Percentiles rank a stretch among this genome's conserved stretches.
phyloP scores from a whole-genome alignment of 2,797 vertebrate species.

The Bradypus variegatus region DNA sequence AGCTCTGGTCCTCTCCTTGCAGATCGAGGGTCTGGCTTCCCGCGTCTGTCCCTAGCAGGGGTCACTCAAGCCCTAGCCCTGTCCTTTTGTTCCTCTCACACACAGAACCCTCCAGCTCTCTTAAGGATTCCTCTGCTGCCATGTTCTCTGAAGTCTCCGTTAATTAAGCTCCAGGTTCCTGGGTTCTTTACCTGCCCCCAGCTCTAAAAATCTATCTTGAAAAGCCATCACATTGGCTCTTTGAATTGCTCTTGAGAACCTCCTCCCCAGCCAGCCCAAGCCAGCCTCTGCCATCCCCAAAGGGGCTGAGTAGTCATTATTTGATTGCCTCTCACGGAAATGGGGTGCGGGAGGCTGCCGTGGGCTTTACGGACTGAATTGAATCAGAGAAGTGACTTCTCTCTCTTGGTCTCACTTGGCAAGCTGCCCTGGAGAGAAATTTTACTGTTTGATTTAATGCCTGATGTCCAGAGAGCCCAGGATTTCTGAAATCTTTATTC shows the following conservation, averaged over 20 bases:
- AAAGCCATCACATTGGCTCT: not conserved
- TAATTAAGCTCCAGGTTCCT: not conserved
- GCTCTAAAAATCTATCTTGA: not conserved
- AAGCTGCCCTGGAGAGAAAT: constrained; percentile 45
- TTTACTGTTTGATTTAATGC: constrained; percentile 42
- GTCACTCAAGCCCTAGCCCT: not conserved
- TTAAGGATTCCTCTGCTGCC: not conserved
- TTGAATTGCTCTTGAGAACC: not conserved
- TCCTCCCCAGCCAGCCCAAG: not conserved
- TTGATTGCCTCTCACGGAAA: not conserved
- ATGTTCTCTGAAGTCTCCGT: not conserved
- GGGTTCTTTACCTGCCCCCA: not conserved
- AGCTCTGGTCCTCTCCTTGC: not conserved
- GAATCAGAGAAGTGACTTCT: constrained; percentile 35
- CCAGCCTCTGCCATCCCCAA: rapidly evolving
- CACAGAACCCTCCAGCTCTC: not conserved
- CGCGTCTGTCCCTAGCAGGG: rapidly evolving
- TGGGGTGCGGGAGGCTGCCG: not conserved
- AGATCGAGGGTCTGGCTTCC: constrained; percentile 13
- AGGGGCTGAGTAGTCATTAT: not conserved
- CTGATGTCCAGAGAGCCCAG: not conserved
- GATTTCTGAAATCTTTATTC: constrained; percentile 42
- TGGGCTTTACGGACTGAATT: not conserved
- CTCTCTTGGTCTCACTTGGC: constrained; percentile 29
- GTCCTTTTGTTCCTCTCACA: not conserved